A percentile compares a stretch with the other conserved stretches of the same genome.
Conservation (phyloP, 1,140 invertebrate species). For the Drosophila kikkawai region DNA sequence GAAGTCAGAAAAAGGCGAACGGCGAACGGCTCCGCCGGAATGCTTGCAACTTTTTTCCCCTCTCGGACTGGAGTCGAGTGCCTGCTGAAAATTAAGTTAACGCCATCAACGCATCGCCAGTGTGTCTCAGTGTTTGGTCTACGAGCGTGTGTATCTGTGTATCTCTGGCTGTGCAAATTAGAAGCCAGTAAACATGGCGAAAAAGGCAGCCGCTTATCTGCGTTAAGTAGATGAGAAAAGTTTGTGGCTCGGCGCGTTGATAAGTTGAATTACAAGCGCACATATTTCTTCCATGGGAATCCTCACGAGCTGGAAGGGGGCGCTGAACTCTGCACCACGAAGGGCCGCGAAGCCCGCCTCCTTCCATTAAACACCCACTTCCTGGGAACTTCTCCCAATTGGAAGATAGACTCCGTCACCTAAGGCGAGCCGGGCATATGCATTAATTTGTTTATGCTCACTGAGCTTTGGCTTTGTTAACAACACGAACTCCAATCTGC, state of each 20-base stretch:
- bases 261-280: conserved; percentile 77
- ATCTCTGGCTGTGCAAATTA: conserved; percentile 64
- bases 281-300: conserved; percentile 64
- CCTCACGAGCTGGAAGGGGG: conserved; percentile 10
- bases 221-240: conserved; percentile 83
- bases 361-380: neutral
- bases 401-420: conserved; percentile 38
- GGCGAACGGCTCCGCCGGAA: conserved; percentile 27
- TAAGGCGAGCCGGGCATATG: conserved; percentile 39
- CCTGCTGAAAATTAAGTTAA: conserved; percentile 78
- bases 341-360: neutral
- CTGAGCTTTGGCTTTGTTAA: conserved; percentile 53
- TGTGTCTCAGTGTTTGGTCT: conserved; percentile 44
- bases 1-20: conserved; percentile 56
- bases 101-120: conserved; percentile 74
- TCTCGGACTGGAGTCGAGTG: conserved; percentile 53
- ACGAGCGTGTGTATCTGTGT: conserved; percentile 19
- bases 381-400: conserved; percentile 33
- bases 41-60: conserved; percentile 25
- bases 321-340: conserved; percentile 1
- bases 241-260: conserved; percentile 75
- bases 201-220: conserved; percentile 75
- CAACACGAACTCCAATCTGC: conserved; percentile 28
- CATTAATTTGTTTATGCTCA: conserved; percentile 70
- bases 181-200: conserved; percentile 73